phyloP scores from a whole-genome alignment of 2,113 vertebrate genomes.

The Aphyosemion australe region DNA sequence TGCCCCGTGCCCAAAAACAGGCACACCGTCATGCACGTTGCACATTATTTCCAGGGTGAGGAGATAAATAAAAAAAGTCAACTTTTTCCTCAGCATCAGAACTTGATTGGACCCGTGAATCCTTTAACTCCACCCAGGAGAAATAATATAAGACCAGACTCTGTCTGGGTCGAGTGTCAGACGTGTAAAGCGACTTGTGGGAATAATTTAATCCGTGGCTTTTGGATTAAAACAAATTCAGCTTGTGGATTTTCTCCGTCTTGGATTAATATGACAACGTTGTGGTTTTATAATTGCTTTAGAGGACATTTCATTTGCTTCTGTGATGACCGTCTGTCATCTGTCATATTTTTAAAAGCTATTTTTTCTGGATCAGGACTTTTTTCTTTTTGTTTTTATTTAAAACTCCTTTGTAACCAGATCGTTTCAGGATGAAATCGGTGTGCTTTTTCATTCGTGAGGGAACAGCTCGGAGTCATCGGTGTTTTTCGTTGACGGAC shows the following conservation, averaged over 20 bases:
- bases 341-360: no score
- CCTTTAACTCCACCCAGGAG: conserved; percentile 69
- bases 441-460: no score
- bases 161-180: conserved; percentile 28
- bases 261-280: background rate
- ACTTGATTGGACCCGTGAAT: conserved; percentile 68
- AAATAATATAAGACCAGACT: conserved; percentile 59
- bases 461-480: no score
- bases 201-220: conserved; percentile 7
- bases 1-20: conserved; percentile 64
- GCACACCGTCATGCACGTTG: conserved; percentile 26
- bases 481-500: conserved; percentile 38
- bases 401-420: no score
- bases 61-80: conserved; percentile 18
- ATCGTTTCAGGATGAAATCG: no score
- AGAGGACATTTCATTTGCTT: no score
- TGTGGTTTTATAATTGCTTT: no score
- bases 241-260: background rate
- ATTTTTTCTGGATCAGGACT: no score
- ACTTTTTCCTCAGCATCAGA: conserved; percentile 24
- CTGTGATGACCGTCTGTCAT: no score
- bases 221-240: background rate
- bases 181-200: conserved; percentile 29
- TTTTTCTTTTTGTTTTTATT: no score
- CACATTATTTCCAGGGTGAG: conserved; percentile 50